Base-by-base conservation (phyloP, 2,797 vertebrate species). In the Danio aesculapii region DNA sequence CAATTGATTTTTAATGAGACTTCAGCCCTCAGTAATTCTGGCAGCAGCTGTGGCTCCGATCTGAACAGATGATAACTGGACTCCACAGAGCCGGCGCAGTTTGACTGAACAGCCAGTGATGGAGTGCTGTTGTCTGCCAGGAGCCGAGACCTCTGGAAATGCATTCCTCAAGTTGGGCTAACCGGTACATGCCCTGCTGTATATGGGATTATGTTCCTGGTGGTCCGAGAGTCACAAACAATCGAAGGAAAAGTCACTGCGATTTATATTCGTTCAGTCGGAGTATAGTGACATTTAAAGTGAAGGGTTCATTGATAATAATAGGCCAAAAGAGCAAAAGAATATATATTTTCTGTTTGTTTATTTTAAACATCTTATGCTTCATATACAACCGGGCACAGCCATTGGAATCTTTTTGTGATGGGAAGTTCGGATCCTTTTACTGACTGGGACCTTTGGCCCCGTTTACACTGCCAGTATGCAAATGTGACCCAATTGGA, bases 1-100 rank as follows among this genome's bases (percentile, higher is more conserved):
- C 83, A 85, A 87, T 85, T 84, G 52, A 79, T 84, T 87, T 83
- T 84, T 84, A 85, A 84, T 84, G 77, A 73, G 69, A 70, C 68
- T 83, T 77, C 58, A 47, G 68, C 41, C 57, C 47, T 64, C 16
- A 16, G 9, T 71, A 52, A 30, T 53, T 52, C 46, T 84, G 67
- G 16, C 50, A 64, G 50, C 63, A 71, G 19, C 66, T 75, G 30
- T 30, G 61, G 46, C 64, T 70, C 21, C 5, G 44, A 43, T 82
- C 73, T 57, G 13, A 57, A 72, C 53, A 68, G 47, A 49, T 73
- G 53, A 69, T 50, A 63, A 50, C 53, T 59, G 63, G n/a, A 72
- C 59, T 73, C 41, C 47, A n/a, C 61, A 21, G 21, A 19, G n/a
- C 55, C 74, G 68, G 44, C 13, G 16, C 44, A 2, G 67, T 58